Evolutionary conservation across 2,888 invertebrate genomes (phyloP).

Genomic region (Kryphioiulus occultus): DNA sequence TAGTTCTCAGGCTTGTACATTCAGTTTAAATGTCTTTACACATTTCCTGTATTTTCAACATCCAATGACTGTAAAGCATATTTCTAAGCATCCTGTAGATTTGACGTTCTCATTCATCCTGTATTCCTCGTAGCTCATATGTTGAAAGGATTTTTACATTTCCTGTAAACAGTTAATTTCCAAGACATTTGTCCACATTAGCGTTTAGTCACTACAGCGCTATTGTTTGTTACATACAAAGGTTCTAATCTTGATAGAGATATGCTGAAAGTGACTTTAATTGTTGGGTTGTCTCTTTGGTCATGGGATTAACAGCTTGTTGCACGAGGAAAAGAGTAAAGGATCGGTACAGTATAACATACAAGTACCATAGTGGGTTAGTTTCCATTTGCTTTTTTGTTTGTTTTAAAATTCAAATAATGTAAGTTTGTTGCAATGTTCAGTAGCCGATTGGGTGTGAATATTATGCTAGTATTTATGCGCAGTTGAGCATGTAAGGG

Average conservation of each 20-base stretch:
- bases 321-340: not conserved
- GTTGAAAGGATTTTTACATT: not conserved
- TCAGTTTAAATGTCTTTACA: too few relatives aligned
- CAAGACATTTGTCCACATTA: not conserved
- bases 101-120: not conserved
- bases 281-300: not conserved
- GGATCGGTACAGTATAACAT: not conserved
- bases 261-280: not conserved
- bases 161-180: slow-evolving; percentile 27
- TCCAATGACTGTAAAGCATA: not conserved
- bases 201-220: not conserved
- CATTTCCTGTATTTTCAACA: not conserved
- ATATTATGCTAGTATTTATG: too few relatives aligned
- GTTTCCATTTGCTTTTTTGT: not conserved
- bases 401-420: not conserved
- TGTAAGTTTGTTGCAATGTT: too few relatives aligned
- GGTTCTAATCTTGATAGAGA: not conserved
- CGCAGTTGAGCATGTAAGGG: too few relatives aligned
- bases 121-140: not conserved
- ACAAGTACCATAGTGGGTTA: not conserved
- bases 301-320: slow-evolving; percentile 27
- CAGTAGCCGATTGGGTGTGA: too few relatives aligned
- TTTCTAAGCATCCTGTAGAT: not conserved
- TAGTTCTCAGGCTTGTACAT: too few relatives aligned
- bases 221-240: not conserved